A percentile compares a stretch with the other conserved stretches of the same genome.
Conservation (phyloP, 2,888 invertebrate genomes). For the Strigamia crassipes region DNA sequence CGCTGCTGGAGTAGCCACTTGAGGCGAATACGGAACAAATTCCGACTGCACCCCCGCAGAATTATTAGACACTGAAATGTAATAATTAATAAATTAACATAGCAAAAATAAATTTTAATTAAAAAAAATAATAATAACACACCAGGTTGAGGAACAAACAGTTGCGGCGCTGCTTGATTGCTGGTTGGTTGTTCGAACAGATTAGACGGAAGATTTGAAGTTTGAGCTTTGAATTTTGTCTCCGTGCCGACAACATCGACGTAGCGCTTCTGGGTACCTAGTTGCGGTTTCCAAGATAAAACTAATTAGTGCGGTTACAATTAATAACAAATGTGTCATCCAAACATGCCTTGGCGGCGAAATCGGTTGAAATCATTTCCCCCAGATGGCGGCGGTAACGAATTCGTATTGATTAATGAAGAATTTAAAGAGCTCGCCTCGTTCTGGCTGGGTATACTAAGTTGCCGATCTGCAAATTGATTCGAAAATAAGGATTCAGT, state of each 20-base stretch:
- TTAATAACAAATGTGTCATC: neutral
- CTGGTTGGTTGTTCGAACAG: neutral
- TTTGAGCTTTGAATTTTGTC: neutral
- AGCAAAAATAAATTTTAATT: neutral
- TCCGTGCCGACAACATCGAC: neutral
- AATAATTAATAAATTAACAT: too few relatives aligned
- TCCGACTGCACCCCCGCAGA: neutral
- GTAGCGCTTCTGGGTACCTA: neutral
- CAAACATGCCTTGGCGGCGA: neutral
- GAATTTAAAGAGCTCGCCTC: neutral
- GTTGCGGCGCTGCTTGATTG: neutral
- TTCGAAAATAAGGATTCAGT: neutral
- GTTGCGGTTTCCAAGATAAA: neutral
- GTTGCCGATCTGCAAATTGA: neutral
- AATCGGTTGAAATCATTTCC: constrained; percentile 22
- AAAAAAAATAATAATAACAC: neutral
- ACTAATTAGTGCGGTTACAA: neutral
- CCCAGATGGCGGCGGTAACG: neutral
- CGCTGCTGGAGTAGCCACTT: too few relatives aligned
- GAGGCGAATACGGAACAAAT: neutral
- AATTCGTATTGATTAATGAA: neutral
- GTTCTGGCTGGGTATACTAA: neutral
- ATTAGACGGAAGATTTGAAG: neutral
- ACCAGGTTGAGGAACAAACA: constrained; percentile 8
- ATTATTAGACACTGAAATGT: neutral